phyloP scores from a whole-genome alignment of 1,140 invertebrate species.

The Atopsyche davidsoni region DNA sequence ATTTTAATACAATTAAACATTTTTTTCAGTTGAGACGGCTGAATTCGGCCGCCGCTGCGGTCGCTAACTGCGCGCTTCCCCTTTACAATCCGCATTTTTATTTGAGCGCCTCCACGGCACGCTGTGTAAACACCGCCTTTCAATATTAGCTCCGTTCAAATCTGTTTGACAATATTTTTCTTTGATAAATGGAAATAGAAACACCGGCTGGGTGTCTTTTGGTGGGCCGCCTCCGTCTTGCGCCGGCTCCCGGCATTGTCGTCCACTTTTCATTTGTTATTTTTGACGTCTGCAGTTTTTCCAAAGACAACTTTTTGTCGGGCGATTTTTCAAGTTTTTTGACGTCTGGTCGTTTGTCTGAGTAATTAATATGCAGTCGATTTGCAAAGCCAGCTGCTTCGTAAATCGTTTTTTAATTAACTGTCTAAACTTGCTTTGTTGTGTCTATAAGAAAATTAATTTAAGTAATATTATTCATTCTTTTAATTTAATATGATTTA shows the following conservation, averaged over 20 bases:
- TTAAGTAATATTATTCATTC: no score
- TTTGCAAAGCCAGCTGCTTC: slow-evolving; percentile 13
- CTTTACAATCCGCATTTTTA: slow-evolving; percentile 21
- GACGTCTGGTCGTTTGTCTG: slow-evolving; percentile 26
- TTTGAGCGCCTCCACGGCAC: slow-evolving; percentile 24
- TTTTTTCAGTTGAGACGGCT: no score
- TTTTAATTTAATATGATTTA: no score
- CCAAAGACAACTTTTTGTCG: slow-evolving; percentile 10
- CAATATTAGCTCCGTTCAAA: slow-evolving; percentile 28
- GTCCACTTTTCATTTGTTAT: slow-evolving; percentile 22
- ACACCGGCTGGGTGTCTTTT: slow-evolving; percentile 28
- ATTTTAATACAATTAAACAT: no score
- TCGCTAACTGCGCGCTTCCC: no score
- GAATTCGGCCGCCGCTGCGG: no score
- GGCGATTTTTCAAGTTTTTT: slow-evolving; percentile 25
- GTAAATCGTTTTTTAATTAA: no score
- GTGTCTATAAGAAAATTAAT: neutral
- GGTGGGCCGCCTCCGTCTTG: slow-evolving; percentile 22
- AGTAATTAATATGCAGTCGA: slow-evolving; percentile 30
- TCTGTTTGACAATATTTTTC: slow-evolving; percentile 28
- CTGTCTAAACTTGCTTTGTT: slow-evolving; percentile 11
- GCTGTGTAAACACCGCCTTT: slow-evolving; percentile 27
- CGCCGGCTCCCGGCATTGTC: slow-evolving; percentile 11
- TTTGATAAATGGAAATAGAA: slow-evolving; percentile 31
- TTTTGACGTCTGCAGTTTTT: slow-evolving; percentile 15